Percentiles rank a stretch among this genome's conserved stretches.
Evolutionary conservation across 2,888 invertebrate genomes (phyloP).

Genomic region (Dione vanillae): DNA sequence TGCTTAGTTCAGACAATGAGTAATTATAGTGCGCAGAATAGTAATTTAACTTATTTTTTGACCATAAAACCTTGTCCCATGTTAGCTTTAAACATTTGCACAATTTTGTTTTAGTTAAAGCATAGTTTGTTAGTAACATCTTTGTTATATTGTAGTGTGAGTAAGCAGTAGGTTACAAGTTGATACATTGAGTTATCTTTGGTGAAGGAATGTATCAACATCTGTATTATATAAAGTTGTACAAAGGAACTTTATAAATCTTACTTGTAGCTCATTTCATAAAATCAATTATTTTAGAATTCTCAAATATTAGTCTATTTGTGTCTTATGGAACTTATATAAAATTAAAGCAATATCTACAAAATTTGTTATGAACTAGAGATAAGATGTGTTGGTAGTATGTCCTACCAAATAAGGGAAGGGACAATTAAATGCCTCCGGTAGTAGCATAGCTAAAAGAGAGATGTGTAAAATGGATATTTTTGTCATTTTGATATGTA

Average conservation of each 20-base stretch:
- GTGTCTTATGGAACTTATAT: constrained; percentile 2
- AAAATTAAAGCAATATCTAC: constrained; percentile 25
- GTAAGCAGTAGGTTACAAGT: constrained; percentile 33
- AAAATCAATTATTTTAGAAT: constrained; percentile 9
- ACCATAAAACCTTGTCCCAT: constrained; percentile 12
- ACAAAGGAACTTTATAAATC: constrained; percentile 3
- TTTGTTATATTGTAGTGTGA: constrained; percentile 35
- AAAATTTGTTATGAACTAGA: constrained; percentile 24
- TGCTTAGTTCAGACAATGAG: constrained; percentile 45
- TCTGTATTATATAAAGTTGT: constrained; percentile 15
- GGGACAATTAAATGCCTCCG: constrained; percentile 5
- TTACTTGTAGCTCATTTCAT: background rate
- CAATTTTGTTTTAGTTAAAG: constrained; percentile 41
- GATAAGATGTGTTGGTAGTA: constrained; percentile 19
- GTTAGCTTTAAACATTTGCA: constrained; percentile 43
- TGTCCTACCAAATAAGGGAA: constrained; percentile 1
- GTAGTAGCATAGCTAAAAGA: constrained; percentile 5
- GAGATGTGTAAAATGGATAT: constrained; percentile 5
- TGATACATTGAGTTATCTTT: constrained; percentile 44
- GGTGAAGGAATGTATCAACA: constrained; percentile 41
- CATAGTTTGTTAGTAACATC: constrained; percentile 38
- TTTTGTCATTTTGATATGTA: constrained; percentile 45
- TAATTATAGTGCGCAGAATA: constrained; percentile 40
- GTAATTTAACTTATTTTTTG: constrained; percentile 33
- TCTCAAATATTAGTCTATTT: constrained; percentile 17